Evolutionary conservation across 92 coral and sea anemone genomes (phyloP).

Genomic region (Epizoanthus stellaris): DNA sequence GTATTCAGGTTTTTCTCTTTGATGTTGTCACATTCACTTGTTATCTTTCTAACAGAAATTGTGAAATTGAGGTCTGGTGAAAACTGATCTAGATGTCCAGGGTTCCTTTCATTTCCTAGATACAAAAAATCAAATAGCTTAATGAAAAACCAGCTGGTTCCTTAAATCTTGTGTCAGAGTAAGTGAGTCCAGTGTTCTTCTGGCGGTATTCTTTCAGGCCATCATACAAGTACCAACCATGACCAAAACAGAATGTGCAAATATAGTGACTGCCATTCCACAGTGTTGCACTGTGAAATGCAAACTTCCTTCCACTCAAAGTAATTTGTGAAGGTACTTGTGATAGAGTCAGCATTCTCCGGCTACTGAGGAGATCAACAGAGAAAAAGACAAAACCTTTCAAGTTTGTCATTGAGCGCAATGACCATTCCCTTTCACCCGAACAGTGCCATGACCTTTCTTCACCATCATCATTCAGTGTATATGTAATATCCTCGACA

Average conservation of each 20-base stretch:
- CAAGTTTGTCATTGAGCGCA: conserved; percentile 25
- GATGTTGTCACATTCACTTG: too few relatives aligned
- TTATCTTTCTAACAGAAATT: too few relatives aligned
- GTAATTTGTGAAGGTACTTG: conserved; percentile 18
- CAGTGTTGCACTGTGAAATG: conserved; percentile 44
- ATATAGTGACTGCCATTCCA: conserved; percentile 64
- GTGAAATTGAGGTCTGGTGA: too few relatives aligned
- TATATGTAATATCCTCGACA: conserved; percentile 27
- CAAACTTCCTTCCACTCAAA: conserved; percentile 13
- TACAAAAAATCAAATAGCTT: conserved; percentile 24
- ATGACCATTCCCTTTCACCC: conserved; percentile 31
- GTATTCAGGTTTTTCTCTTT: too few relatives aligned
- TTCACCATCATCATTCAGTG: conserved; percentile 25
- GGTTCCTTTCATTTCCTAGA: too few relatives aligned
- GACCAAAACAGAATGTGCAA: conserved; percentile 30
- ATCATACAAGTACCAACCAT: conserved; percentile 54
- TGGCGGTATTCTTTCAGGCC: conserved; percentile 42
- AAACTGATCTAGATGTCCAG: too few relatives aligned
- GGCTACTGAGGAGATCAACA: conserved; percentile 57
- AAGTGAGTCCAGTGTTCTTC: conserved; percentile 45
- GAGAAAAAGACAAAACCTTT: conserved; percentile 39
- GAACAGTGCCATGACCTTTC: conserved; percentile 51
- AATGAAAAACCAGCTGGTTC: conserved; percentile 51
- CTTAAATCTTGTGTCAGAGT: conserved; percentile 18
- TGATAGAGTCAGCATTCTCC: conserved; percentile 30